Conservation (phyloP, 2,888 invertebrate species). For the Siphlonurus alternatus region DNA sequence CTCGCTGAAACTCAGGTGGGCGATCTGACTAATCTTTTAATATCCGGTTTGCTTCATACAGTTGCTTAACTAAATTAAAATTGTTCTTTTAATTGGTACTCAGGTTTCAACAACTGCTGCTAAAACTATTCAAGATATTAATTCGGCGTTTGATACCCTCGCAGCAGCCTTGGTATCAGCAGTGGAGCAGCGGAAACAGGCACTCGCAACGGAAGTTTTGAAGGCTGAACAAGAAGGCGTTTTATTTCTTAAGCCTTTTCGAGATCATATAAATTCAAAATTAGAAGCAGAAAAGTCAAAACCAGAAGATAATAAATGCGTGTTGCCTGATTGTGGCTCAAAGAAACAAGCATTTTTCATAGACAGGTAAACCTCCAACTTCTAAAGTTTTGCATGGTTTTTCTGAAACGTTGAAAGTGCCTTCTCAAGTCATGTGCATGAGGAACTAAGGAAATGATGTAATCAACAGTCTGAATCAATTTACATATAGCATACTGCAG, state of each 20-base stretch:
- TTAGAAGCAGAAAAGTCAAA: not conserved
- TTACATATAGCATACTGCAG: no score
- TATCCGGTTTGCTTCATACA: not conserved
- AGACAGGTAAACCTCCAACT: no score
- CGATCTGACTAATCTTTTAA: not conserved
- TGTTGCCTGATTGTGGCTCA: no score
- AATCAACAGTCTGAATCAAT: no score
- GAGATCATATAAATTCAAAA: not conserved
- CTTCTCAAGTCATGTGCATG: no score
- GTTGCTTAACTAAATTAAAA: not conserved
- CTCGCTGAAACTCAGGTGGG: conserved; percentile 1
- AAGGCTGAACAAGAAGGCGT: not conserved
- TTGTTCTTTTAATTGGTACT: not conserved
- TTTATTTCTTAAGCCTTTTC: not conserved
- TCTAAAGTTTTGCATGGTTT: no score
- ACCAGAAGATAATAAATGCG: not conserved
- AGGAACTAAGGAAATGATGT: no score
- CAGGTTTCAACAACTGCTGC: not conserved
- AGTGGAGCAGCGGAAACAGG: not conserved
- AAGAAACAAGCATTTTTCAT: no score
- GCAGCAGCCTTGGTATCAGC: not conserved
- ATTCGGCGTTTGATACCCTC: not conserved
- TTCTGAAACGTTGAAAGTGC: no score
- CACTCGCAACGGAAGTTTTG: not conserved
- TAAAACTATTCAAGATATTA: not conserved